These are phyloP conservation scores for Heliothis virescens DNA, from an alignment of 1,140 invertebrate species.

Conservation along the genomic window DNA sequence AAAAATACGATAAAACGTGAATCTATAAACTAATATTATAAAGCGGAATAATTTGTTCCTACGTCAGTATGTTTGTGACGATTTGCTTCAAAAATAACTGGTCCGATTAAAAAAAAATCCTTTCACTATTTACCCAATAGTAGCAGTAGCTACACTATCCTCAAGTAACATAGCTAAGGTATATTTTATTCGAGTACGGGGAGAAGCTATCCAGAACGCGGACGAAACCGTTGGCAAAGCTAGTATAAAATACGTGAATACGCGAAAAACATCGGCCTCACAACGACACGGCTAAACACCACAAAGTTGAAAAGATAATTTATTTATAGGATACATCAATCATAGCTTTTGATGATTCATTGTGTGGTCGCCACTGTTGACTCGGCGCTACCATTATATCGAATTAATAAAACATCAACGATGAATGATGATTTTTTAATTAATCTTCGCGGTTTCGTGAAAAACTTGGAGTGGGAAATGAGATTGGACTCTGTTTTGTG, in stretches of 20 bases:
- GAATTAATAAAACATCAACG: constrained; percentile 51
- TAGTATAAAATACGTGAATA: neutral
- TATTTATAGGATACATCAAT: constrained; percentile 49
- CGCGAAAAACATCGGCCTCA: constrained; percentile 18
- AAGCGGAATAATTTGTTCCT: too few species aligned
- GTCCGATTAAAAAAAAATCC: too few species aligned
- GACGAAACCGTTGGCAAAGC: too few species aligned
- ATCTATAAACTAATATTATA: too few species aligned
- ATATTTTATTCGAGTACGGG: too few species aligned
- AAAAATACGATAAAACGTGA: too few species aligned
- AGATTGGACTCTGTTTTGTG: neutral
- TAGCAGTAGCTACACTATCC: too few species aligned
- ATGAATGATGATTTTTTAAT: constrained; percentile 52
- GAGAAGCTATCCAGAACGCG: too few species aligned
- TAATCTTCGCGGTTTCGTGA: constrained; percentile 34
- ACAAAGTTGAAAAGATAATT: constrained; percentile 46
- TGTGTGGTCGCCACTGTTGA: constrained; percentile 44
- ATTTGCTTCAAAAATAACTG: too few species aligned
- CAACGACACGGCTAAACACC: constrained; percentile 25
- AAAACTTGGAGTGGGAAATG: neutral
- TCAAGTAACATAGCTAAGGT: too few species aligned
- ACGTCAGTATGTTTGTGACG: too few species aligned
- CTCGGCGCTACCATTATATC: constrained; percentile 47
- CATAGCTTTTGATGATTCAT: constrained; percentile 47
- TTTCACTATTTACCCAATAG: too few species aligned